Evolutionary conservation across 2,888 invertebrate species (phyloP), one percentile per base, ranked within the genome.

Genomic region (Agrypnus murinus): DNA sequence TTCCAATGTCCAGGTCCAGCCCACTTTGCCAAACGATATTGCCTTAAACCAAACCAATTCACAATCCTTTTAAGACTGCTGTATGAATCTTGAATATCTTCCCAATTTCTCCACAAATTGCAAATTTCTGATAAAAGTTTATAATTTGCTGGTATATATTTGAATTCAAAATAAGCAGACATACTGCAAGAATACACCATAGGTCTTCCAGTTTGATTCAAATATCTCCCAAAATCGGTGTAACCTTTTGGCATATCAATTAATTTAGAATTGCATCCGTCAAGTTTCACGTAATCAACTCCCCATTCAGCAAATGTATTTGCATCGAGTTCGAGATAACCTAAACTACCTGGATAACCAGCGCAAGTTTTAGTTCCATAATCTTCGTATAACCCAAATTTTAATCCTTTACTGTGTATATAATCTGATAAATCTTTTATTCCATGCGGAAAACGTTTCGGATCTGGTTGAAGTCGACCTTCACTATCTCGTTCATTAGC

Each of bases 101-200:
- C 88, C 84, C 87, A 90, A 79, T 90, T 91, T 9, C 91, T 86
- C 91, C 90, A 91, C 72, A 91, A 77, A 79, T 91, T 91, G 79
- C 91, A 91, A 76, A 87, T 84, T 67, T 88, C 79, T 0, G 87
- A 86, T 65, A 91, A 86, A 0, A 86, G 82, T 0, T 83, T 80
- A 80, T 90, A 91, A 79, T 91, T 83, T 0, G 89, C 88, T 88
- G 89, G 78, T n/a, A 84, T 86, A 7, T 86, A 80, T 59, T 86
- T 84, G 59, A 84, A 88, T 66, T 89, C 88, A 80, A 90, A 89
- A 80, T 94, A 95, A 4, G 91, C 91, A 0, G 94, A 94, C 93
- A 93, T 94, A 78, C 92, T 92, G 84, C 94, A 95, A 0, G 93
- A 92, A 81, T 92, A 94, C 0, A 93, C 86, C 73, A 95, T 93